phyloP scores from a whole-genome alignment of 1,140 invertebrate species.

The Rhagoletis zephyria region DNA sequence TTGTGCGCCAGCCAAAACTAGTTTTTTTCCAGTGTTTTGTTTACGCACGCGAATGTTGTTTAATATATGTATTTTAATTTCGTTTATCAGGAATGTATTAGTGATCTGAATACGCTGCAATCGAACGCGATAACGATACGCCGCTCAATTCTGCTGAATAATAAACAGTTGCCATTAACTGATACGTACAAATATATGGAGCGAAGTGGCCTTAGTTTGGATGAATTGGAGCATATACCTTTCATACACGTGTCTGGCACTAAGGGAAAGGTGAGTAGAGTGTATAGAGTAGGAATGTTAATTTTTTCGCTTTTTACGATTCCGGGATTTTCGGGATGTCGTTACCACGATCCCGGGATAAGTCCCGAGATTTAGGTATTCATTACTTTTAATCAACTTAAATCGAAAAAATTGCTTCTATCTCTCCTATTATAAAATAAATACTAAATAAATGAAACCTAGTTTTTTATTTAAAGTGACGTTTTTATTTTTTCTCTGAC shows the following conservation, averaged over 20 bases:
- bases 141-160: constrained; percentile 73
- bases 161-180: constrained; percentile 66
- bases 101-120: constrained; percentile 80
- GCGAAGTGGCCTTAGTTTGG: constrained; percentile 79
- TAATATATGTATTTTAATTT: not conserved
- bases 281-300: not conserved
- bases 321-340: no score
- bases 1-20: not conserved
- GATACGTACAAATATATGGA: constrained; percentile 77
- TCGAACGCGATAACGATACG: constrained; percentile 79
- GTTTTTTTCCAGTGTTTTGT: not conserved
- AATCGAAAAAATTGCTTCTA: no score
- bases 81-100: constrained; percentile 78
- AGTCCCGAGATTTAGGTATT: no score
- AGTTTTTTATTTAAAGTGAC: no score
- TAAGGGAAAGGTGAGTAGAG: constrained; percentile 85
- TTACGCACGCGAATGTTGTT: not conserved
- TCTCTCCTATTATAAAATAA: no score
- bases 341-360: no score
- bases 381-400: no score
- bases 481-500: no score
- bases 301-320: no score
- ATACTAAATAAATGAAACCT: no score
- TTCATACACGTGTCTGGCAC: constrained; percentile 96
- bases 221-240: constrained; percentile 81